Percentiles rank a stretch among this genome's conserved stretches.
Conservation (phyloP, 2,797 vertebrate genomes). For the Mus spretus region DNA sequence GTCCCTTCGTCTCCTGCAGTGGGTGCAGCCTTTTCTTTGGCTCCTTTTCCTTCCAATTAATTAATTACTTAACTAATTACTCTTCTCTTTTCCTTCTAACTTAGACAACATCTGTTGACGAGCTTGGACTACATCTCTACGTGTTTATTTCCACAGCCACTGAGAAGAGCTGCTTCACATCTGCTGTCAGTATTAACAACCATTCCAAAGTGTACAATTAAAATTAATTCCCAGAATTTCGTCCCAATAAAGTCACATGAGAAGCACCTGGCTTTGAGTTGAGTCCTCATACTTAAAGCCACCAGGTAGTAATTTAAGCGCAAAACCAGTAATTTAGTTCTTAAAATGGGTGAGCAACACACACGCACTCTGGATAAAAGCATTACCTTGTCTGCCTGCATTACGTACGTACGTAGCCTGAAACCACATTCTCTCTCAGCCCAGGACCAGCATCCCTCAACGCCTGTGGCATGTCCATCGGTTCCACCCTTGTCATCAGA, state of each 20-base stretch:
- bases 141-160: not conserved
- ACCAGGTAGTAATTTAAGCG: not conserved
- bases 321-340: conserved; percentile 8
- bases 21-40: not conserved
- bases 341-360: not conserved
- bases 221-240: conserved; percentile 9
- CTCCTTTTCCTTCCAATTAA: not conserved
- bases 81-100: not conserved
- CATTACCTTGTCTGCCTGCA: not conserved
- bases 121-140: not conserved
- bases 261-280: not conserved
- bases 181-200: not conserved
- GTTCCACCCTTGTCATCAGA: not conserved
- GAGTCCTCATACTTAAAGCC: conserved; percentile 6
- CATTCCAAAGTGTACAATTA: conserved; percentile 16
- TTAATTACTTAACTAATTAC: not conserved
- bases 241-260: conserved; percentile 23
- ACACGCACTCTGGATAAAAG: not conserved
- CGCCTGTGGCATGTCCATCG: not conserved
- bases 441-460: not conserved
- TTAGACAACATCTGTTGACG: not conserved
- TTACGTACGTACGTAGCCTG: not conserved
- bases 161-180: not conserved
- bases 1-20: not conserved
- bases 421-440: not conserved